Base-by-base conservation (phyloP, 2,888 invertebrate species). In the Epinotia demarniana region DNA sequence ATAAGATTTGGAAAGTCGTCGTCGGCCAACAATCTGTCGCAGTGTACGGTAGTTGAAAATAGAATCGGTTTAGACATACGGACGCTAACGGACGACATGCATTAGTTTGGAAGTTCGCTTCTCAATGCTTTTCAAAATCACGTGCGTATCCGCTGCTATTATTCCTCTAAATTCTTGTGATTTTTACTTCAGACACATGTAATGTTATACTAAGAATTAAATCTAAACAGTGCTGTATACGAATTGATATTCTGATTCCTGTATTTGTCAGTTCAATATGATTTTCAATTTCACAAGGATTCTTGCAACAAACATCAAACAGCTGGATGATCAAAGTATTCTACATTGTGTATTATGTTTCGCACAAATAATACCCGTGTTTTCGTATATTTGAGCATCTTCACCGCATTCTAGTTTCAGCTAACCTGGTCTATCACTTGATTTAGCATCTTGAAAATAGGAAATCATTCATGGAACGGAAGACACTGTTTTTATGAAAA, bases 21-120 rank as follows among this genome's bases (percentile, higher is more conserved):
- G 89, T 81, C 84, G 83, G 93, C 93, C 93, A 93, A 92, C 87
- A 88, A 91, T 89, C 89, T 91, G 92, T 92, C 92, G 88, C 81
- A 80, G 81, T 80, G 77, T 81, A 85, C 86, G 86, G 87, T 84
- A 87, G 87, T 84, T 86, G 78, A 85, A 91, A 92, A 91, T 91
- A 91, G 90, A 85, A 82, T 64, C 82, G 78, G 87, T 87, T 83
- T 87, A 85, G 84, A 84, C 87, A 84, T 85, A 84, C 81, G 84
- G 83, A 86, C 86, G 85, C 86, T 85, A 84, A 83, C 81, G 83
- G 83, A 86, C 87, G 85, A 86, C 86, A 82, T 83, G 84, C 84
- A 83, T 86, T 83, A 83, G 83, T 82, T 80, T 80, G 77, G 81
- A 82, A 80, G 78, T 76, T 80, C 70, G 71, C 60, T 66, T 66